Base-by-base conservation (phyloP, 2,797 vertebrate genomes). In the Zalophus californianus region DNA sequence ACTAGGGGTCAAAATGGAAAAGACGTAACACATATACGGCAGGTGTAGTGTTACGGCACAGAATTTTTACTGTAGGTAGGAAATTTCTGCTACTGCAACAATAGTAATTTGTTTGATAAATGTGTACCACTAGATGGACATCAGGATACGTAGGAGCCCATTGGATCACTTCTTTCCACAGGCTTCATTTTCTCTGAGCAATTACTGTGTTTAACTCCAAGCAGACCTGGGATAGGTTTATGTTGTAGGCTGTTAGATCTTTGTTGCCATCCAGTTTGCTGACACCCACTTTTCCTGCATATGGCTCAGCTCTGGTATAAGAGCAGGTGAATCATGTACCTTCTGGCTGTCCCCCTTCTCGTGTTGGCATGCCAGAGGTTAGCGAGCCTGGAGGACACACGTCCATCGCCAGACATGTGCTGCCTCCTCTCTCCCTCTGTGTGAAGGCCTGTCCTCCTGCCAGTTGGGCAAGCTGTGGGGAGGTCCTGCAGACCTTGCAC, bases 381-480 rank as follows among this genome's bases (percentile, higher is more conserved):
- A 4, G 32, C 38, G 23, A 2, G 35, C 3, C 1, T 0, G 1
- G 7, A 16, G 60, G 20, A 54, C 44, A 58, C 29, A 15, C 0
- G 6, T 16, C 18, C 58, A 23, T 62, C 13, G 6, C 7, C 25
- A 23, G 21, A 10, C 20, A 20, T 9, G 9, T 13, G 15, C 68
- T 38, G 41, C 4, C 54, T 52, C 38, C n/a, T 35, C 56, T 12
- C 54, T 21, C 60, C 4, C 6, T 58, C 1, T 12, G 23, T 41
- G 29, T 32, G 1, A 9, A 15, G 35, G 20, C 0, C 3, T 5
- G 7, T n/a, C 56, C 20, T 48, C 56, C n/a, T 11, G 12, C 18
- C 14, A 41, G 38, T 21, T 27, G 21, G 15, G 6, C 7, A 35
- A 20, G 32, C 60, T 12, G 16, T 23, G n/a, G 52, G 56, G 5